Evolutionary conservation across 2,113 vertebrate species (phyloP), one percentile per base, ranked within the genome.

Genomic region (Carlito syrichta): DNA sequence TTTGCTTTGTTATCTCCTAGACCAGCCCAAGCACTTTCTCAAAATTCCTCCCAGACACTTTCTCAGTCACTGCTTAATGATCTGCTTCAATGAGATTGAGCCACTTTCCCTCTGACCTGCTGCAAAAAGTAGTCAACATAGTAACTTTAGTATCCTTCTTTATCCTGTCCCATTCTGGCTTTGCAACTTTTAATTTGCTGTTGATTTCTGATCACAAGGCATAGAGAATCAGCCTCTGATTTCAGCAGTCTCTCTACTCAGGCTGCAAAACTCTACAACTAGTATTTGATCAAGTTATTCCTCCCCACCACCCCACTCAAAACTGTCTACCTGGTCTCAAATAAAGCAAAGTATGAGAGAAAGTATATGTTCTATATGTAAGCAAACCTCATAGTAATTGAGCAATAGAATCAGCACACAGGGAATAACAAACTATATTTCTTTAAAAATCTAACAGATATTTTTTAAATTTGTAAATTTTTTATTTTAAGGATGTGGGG

Each of bases 81-180:
- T 43, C 11, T 22, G 7, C 9, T n/a, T 9, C 17, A 20, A 6
- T 1, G 14, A 54, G 7, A 16, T 9, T 27, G 17, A 58, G 30
- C 5, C 5, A 35, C 2, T 11, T 79, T 48, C 23, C 14, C 12
- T n/a, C 38, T 62, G 27, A 2, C 16, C 10, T 50, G 1, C 0
- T 10, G 40, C 23, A 54, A 63, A 91, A 56, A 43, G 3, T 10
- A 4, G 17, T 43, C n/a, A 12, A 0, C 11, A 38, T 73, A 76
- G 12, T 5, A 22, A 23, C 1, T 14, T 56, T 6, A 48, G 38
- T 22, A 13, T 35, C 12, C 68, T 60, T 74, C 32, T 76, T 77
- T 8, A 10, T 16, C 16, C 8, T 14, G 11, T 7, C 7, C 0
- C 14, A 45, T n/a, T 23, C 25, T 32, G 12, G 5, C 1, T 17